Evolutionary conservation across 2,797 vertebrate species (phyloP).

Genomic region (Fistularia commersonii): DNA sequence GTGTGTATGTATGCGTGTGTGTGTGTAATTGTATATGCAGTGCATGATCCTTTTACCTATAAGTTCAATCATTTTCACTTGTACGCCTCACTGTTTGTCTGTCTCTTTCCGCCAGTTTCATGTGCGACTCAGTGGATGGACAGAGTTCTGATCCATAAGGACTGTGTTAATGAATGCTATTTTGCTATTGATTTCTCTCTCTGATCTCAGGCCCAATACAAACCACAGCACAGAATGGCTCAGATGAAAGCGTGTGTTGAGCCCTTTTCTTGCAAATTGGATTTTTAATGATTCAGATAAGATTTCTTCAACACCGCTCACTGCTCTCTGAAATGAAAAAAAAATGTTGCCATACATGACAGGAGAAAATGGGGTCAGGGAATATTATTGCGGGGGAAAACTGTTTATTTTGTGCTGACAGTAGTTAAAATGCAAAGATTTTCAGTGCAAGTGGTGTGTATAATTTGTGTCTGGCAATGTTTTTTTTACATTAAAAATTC

Average conservation of each 20-base stretch:
- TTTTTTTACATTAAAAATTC: conserved; percentile 3
- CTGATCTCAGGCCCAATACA: conserved; percentile 52
- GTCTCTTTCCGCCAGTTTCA: conserved; percentile 15
- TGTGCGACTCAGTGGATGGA: conserved; percentile 38
- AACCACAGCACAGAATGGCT: conserved; percentile 16
- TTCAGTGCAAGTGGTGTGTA: neutral
- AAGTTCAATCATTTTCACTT: conserved; percentile 38
- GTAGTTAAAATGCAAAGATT: neutral
- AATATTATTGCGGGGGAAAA: neutral
- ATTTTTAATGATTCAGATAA: conserved; percentile 61
- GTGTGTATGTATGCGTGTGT: conserved; percentile 10
- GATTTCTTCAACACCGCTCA: conserved; percentile 37
- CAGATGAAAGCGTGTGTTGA: conserved; percentile 36
- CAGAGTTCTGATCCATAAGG: conserved; percentile 41
- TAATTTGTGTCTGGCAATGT: neutral
- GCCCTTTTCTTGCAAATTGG: conserved; percentile 43
- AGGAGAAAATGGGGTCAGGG: conserved; percentile 7
- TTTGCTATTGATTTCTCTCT: conserved; percentile 65
- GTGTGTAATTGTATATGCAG: neutral
- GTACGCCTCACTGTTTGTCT: conserved; percentile 10
- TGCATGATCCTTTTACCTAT: conserved; percentile 19
- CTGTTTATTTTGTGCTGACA: neutral
- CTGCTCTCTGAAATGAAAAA: conserved; percentile 33
- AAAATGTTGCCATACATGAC: conserved; percentile 3
- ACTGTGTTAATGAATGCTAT: conserved; percentile 59